Evolutionary conservation across 2,888 invertebrate genomes (phyloP).

Genomic region (Hyalella azteca): DNA sequence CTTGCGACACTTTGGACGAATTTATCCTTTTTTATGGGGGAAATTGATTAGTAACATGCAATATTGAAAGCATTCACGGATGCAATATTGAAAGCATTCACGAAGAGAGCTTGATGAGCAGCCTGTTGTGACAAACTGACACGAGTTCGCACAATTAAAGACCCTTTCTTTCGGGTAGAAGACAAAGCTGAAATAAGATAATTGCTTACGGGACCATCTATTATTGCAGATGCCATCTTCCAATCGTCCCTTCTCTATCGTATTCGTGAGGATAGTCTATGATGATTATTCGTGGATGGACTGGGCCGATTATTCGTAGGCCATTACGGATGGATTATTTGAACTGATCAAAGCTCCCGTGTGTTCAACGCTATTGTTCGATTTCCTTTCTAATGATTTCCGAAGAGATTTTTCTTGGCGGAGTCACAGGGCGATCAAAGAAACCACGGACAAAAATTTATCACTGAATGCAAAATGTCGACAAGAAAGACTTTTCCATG

Average conservation of each 20-base stretch:
- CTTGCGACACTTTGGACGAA: no score
- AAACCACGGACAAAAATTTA: background rate
- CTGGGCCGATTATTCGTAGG: constrained; percentile 8
- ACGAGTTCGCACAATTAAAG: constrained; percentile 22
- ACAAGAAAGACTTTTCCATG: background rate
- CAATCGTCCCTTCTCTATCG: background rate
- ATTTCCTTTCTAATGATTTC: constrained; percentile 22
- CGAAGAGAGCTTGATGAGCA: background rate
- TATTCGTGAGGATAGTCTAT: no score
- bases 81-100: background rate
- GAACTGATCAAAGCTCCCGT: constrained; percentile 1
- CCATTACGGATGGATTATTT: constrained; percentile 5
- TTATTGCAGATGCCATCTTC: background rate
- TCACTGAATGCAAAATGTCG: background rate
- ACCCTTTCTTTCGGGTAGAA: background rate
- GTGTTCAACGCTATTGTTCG: constrained; percentile 1
- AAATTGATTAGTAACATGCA: no score
- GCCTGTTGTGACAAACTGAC: background rate
- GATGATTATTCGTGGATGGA: background rate
- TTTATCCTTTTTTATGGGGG: no score
- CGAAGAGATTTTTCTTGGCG: constrained; percentile 13
- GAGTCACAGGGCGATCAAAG: constrained; percentile 3
- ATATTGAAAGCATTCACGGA: no score
- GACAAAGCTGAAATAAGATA: background rate
- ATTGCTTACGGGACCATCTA: background rate